Conservation (phyloP, 2,888 invertebrate genomes). For the Odontocerum albicorne region DNA sequence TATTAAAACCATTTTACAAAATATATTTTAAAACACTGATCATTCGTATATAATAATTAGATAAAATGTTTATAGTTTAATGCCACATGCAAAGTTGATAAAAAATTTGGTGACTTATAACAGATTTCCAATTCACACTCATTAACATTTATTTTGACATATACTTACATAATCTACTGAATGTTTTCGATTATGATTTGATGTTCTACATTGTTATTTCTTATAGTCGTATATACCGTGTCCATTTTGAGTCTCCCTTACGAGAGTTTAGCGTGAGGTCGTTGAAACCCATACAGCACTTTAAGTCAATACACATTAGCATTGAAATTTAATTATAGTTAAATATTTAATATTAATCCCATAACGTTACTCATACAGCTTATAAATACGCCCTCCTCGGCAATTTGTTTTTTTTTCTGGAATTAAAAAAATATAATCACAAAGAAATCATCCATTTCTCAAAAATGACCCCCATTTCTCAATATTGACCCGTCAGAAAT, state of each 20-base stretch:
- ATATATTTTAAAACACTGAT: conserved; percentile 10
- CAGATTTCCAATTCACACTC: not conserved
- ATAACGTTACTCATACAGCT: too few species aligned
- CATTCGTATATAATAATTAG: not conserved
- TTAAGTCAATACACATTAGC: too few species aligned
- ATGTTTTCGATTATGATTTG: conserved; percentile 14
- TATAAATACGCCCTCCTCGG: too few species aligned
- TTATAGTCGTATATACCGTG: conserved; percentile 24
- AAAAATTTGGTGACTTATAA: not conserved
- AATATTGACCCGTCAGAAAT: too few species aligned
- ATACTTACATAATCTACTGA: conserved; percentile 7
- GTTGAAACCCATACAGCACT: conserved; percentile 3
- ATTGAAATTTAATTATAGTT: too few species aligned
- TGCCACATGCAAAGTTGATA: conserved; percentile 24
- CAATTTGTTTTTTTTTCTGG: too few species aligned
- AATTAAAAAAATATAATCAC: too few species aligned
- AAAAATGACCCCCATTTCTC: too few species aligned
- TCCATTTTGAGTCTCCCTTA: conserved; percentile 16
- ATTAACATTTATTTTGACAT: not conserved
- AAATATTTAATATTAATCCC: too few species aligned
- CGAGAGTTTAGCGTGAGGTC: conserved; percentile 11
- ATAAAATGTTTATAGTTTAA: conserved; percentile 9
- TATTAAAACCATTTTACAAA: conserved; percentile 19
- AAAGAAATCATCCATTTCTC: too few species aligned
- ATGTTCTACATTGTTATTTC: conserved; percentile 14